These are phyloP conservation scores for Ips nitidus DNA, from an alignment of 1,140 invertebrate species.

Conservation along the genomic window DNA sequence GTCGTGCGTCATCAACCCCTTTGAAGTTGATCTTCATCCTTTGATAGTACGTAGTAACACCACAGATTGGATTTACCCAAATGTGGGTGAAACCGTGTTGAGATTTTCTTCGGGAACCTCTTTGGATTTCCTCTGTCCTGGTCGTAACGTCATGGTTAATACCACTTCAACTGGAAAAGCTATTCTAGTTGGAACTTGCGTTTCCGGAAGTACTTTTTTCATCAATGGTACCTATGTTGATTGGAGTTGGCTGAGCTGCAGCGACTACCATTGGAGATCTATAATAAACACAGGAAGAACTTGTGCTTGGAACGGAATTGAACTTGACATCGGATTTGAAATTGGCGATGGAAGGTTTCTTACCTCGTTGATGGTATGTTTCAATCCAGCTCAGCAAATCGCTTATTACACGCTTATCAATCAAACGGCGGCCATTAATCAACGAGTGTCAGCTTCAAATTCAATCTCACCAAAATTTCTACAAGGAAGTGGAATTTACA, in stretches of 20 bases:
- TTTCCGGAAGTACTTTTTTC: neutral
- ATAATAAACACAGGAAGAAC: constrained; percentile 21
- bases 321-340: constrained; percentile 47
- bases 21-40: constrained; percentile 10
- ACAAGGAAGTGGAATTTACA: neutral
- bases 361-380: constrained; percentile 42
- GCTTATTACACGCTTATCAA: constrained; percentile 39
- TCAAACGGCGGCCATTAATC: constrained; percentile 42
- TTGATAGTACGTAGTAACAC: constrained; percentile 17
- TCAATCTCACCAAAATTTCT: neutral
- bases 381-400: constrained; percentile 36
- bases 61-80: constrained; percentile 26
- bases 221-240: neutral
- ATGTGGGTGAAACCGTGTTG: constrained; percentile 14
- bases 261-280: neutral
- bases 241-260: constrained; percentile 17
- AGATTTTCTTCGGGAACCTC: constrained; percentile 10
- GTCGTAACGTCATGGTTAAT: constrained; percentile 38
- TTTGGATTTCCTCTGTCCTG: constrained; percentile 35
- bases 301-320: constrained; percentile 48
- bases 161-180: neutral
- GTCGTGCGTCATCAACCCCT: constrained; percentile 18
- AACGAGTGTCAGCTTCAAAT: constrained; percentile 39
- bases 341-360: constrained; percentile 37
- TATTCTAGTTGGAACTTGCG: neutral